These are phyloP conservation scores for Uria aalge DNA, from an alignment of 2,113 vertebrate species.

Conservation along the genomic window DNA sequence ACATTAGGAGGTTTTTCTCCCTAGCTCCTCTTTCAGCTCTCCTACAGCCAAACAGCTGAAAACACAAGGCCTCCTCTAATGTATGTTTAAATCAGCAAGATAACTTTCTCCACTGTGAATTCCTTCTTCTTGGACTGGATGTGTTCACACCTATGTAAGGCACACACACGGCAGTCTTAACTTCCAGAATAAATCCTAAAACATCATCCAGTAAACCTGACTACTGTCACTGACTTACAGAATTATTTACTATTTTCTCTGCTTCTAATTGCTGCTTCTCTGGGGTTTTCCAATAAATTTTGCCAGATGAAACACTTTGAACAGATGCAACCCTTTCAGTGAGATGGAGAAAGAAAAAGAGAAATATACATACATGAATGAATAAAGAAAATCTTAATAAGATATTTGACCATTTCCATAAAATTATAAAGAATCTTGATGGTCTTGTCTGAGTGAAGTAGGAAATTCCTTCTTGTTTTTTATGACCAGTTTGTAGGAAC, in stretches of 20 bases:
- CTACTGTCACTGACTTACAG: background rate
- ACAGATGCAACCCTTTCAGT: background rate
- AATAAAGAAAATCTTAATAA: background rate
- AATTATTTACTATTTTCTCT: background rate
- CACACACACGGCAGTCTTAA: background rate
- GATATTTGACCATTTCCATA: background rate
- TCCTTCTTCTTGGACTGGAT: background rate
- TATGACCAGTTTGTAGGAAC: background rate
- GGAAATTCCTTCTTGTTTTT: background rate
- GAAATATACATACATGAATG: background rate
- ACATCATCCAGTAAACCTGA: background rate
- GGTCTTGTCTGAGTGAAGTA: background rate
- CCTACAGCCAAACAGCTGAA: background rate
- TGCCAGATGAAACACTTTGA: background rate
- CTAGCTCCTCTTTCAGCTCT: background rate
- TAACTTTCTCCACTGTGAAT: background rate
- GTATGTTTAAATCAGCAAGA: background rate
- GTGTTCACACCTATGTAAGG: accelerated
- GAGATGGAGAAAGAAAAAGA: background rate
- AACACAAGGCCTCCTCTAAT: background rate
- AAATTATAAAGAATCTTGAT: background rate
- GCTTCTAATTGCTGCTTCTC: background rate
- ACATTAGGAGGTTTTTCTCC: background rate
- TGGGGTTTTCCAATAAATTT: background rate
- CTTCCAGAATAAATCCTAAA: background rate